Base-by-base conservation (phyloP, 2,797 vertebrate genomes). In the Sebastes matsubarae region DNA sequence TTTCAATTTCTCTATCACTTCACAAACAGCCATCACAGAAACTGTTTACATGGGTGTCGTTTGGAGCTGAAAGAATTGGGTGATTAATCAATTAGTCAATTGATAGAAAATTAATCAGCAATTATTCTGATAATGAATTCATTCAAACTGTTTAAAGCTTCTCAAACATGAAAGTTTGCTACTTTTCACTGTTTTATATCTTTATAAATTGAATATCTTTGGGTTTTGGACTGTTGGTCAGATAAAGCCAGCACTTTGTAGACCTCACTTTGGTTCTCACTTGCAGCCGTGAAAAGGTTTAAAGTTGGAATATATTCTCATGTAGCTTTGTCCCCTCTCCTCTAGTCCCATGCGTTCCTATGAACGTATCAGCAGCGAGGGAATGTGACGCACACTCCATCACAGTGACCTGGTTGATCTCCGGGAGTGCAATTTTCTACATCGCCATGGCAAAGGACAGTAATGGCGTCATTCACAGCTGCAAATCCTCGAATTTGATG, bases 281-380 rank as follows among this genome's bases (percentile, higher is more conserved):
- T 5, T 42, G 46, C 24, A 79, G 6, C n/a, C 8, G 27, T 16
- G 2, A 18, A 32, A 57, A 25, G 20, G 16, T 70, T 16, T 20
- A 5, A 67, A 5, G 11, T 4, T 55, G 6, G 3, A 30, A 65
- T 38, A 60, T 11, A 8, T 25, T 32, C 2, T 42, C 0, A n/a
- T 34, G 38, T 25, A 72, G 8, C 52, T 34, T 22, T 12, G 1
- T 65, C 32, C 5, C 25, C 8, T 83, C 22, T 81, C 22, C 54
- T 54, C 64, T 58, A 97, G 96, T 77, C 46, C 96, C 96, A 0
- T 97, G 96, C 22, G 5, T 30, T 36, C 95, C 96, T 30, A 52
- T 87, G 25, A 93, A 93, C 10, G 74, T 97, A 6, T 60, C 78
- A 0, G 92, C 91, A 8, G 52, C 79, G 8, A 88, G 57, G 63